phyloP scores from a whole-genome alignment of 2,797 vertebrate genomes.

The Antennarius maculatus region DNA sequence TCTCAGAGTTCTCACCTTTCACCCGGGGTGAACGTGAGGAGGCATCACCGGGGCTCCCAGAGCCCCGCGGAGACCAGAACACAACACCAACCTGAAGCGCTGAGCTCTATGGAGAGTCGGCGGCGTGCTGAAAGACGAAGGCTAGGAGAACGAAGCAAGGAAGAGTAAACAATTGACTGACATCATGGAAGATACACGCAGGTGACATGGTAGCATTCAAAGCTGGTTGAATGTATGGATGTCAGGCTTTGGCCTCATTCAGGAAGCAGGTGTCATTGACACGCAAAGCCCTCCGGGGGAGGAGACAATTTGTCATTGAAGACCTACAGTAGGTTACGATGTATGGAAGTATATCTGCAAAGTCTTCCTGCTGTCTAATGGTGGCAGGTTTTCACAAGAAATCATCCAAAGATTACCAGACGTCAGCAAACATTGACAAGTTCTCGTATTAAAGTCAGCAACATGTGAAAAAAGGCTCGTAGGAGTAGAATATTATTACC shows the following conservation, averaged over 20 bases:
- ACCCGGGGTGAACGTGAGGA: conserved; percentile 74
- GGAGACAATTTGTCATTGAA: conserved; percentile 6
- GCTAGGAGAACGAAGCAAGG: conserved; percentile 40
- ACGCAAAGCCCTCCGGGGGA: conserved; percentile 9
- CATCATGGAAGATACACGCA: conserved; percentile 36
- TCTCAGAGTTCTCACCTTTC: conserved; percentile 85
- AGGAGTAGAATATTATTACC: background rate
- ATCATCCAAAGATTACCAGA: background rate
- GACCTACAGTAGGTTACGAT: background rate
- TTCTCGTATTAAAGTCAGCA: background rate
- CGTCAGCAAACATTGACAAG: too few species aligned
- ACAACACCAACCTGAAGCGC: conserved; percentile 62
- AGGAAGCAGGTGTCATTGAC: conserved; percentile 39
- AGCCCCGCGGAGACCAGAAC: conserved; percentile 69
- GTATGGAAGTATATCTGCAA: background rate
- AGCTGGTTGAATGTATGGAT: conserved; percentile 14
- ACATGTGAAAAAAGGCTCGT: too few species aligned
- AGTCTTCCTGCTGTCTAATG: background rate
- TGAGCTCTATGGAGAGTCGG: conserved; percentile 41
- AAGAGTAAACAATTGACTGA: conserved; percentile 52
- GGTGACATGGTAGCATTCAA: conserved; percentile 39
- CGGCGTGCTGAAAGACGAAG: conserved; percentile 51
- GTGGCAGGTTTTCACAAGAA: background rate
- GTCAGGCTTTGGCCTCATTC: conserved; percentile 17
- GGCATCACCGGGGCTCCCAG: conserved; percentile 51